phyloP scores from a whole-genome alignment of 2,888 invertebrate species.

The Tolmerus cingulatus region DNA sequence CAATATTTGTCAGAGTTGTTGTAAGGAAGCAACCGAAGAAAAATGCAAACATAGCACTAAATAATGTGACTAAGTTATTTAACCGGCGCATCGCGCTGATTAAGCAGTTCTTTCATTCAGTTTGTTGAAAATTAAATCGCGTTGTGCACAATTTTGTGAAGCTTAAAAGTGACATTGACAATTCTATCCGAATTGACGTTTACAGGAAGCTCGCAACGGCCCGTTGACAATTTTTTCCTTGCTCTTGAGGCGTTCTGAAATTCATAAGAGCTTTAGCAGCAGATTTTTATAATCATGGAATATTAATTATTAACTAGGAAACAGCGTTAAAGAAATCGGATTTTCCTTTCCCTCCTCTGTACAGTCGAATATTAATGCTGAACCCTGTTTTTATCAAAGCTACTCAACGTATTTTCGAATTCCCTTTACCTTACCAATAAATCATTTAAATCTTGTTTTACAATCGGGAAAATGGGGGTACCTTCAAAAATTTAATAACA shows the following conservation, averaged over 20 bases:
- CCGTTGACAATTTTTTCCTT: neutral
- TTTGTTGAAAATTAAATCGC: neutral
- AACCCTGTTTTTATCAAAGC: too few relatives aligned
- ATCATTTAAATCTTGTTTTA: too few relatives aligned
- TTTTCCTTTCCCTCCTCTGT: too few relatives aligned
- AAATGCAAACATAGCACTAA: slow-evolving; percentile 68
- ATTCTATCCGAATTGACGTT: neutral
- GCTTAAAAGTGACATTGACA: neutral
- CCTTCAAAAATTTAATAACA: too few relatives aligned
- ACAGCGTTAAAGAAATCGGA: too few relatives aligned
- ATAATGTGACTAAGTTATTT: slow-evolving; percentile 60
- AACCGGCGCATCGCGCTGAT: slow-evolving; percentile 56
- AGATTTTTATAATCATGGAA: neutral
- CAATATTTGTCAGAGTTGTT: slow-evolving; percentile 67
- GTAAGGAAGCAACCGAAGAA: slow-evolving; percentile 71
- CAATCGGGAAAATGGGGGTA: too few relatives aligned
- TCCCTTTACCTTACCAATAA: too few relatives aligned
- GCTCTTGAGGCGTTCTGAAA: neutral
- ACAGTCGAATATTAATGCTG: too few relatives aligned
- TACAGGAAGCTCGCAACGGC: neutral
- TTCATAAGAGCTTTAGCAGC: neutral
- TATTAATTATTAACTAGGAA: too few relatives aligned
- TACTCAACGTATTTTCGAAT: too few relatives aligned
- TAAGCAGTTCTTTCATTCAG: neutral
- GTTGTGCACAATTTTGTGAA: neutral